These are phyloP conservation scores for Holocentrus rufus DNA, from an alignment of 2,797 vertebrate genomes.

Conservation along the genomic window DNA sequence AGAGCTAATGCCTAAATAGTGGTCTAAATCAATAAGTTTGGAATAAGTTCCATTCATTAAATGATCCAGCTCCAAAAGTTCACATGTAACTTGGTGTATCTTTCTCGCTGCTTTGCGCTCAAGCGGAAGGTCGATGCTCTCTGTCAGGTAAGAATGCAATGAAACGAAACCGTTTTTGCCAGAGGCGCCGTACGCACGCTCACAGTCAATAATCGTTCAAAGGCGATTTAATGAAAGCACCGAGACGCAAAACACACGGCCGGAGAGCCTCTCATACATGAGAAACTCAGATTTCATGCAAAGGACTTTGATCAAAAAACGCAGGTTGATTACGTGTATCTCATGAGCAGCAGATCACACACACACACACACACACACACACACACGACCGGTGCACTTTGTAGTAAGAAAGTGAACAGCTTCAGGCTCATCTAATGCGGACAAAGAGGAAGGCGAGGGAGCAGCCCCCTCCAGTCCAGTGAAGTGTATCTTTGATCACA, in stretches of 20 bases:
- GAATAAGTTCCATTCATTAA: too few relatives aligned
- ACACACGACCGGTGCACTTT: background rate
- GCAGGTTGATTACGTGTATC: conserved; percentile 1
- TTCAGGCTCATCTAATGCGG: conserved; percentile 1
- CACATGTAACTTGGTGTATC: too few relatives aligned
- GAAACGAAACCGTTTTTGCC: conserved; percentile 15
- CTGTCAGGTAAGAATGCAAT: conserved; percentile 29
- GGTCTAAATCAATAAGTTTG: too few relatives aligned
- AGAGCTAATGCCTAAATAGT: too few relatives aligned
- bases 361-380: background rate
- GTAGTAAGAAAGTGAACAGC: conserved; percentile 1
- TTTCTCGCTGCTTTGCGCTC: too few relatives aligned
- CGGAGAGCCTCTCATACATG: conserved; percentile 1
- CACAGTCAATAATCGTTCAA: conserved; percentile 1
- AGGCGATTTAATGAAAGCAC: conserved; percentile 15
- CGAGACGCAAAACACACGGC: conserved; percentile 1
- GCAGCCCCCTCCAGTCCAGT: background rate
- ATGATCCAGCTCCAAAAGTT: too few relatives aligned
- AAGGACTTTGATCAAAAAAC: conserved; percentile 3
- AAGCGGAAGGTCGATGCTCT: background rate
- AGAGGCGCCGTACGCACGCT: background rate
- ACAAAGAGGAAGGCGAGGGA: background rate
- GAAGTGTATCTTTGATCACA: conserved; percentile 26
- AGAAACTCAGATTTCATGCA: conserved; percentile 1
- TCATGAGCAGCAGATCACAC: background rate